Base-by-base conservation (phyloP, 1,140 invertebrate species). In the Lordiphosa clarofinis region DNA sequence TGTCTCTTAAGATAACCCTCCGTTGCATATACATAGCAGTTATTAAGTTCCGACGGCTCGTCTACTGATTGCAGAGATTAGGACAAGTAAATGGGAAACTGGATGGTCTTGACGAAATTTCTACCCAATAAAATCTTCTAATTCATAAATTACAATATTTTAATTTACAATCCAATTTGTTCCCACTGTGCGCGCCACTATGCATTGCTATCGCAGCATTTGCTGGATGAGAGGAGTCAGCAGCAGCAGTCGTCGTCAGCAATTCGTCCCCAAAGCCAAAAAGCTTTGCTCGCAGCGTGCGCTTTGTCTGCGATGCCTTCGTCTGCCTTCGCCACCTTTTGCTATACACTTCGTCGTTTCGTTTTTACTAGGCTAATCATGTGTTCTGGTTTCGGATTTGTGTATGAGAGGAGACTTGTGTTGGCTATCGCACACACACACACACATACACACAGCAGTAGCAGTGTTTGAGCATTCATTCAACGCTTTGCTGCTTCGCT, bases 281-380 rank as follows among this genome's bases (percentile, higher is more conserved):
- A 76, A 75, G 73, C 72, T 65, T 49, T 65, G 50, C 57, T 49
- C 56, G 39, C 24, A 28, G 38, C 40, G 46, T 61, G 63, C 50
- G 50, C 67, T 52, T 50, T 6, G 28, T 48, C 52, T 50, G 36
- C 64, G 66, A 53, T 12, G 43, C 46, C 36, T 31, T 38, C 40
- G n/a, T 36, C 28, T n/a, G 9, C 54, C 13, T 46, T 28, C 21
- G 52, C 7, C 37, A 47, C 33, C 28, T 24, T 38, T 40, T 55
- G 59, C 55, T 43, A 36, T 11, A 24, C 24, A 63, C 8, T 35
- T 19, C 43, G 50, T 47, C 35, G 48, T 52, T 40, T 52, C 55
- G 63, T 47, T 61, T 81, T 87, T 87, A 87, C 79, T 87, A 87
- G 86, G 86, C 86, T 88, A 88, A 88, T 87, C 86, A 87, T 87